Evolutionary conservation across 2,797 vertebrate species (phyloP), one percentile per base, ranked within the genome.

Genomic region (Sylvilagus floridanus): DNA sequence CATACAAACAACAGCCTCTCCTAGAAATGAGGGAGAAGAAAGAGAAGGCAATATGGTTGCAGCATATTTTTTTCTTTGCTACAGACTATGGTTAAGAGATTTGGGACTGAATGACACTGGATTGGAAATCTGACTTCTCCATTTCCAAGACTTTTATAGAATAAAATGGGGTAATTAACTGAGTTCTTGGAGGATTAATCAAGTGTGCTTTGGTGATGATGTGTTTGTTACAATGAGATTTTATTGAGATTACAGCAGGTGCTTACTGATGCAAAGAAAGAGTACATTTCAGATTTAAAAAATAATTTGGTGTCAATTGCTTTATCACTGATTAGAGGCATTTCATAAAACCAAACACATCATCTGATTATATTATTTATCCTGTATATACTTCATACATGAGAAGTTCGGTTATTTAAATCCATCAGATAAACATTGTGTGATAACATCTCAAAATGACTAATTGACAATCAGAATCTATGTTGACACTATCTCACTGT

Each of bases 331-430:
- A 37, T 30, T 65, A 75, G 84, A 96, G 90, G 96, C 24, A 50
- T 0, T 13, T 37, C 50, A 72, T 30, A 54, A 0, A 16, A 65
- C 4, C 69, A 95, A 83, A 65, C 47, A 8, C 1, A 95, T 19
- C 54, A 52, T 66, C 72, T 54, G 95, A 75, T 91, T 79, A 30
- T 79, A 57, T 91, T 82, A n/a, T 93, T 95, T 89, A 72, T 60
- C 78, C 88, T 5, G 10, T 83, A 65, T 3, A 32, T 7, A 84
- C 66, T 79, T 1, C 1, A 2, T 77, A 22, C 3, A 71, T 5
- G 19, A 37, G 63, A 66, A 10, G 1, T 93, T 91, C 14, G 52
- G 12, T 77, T 7, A 87, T 95, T 96, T 95, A 52, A 89, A 68
- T 42, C 35, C 79, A 30, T 65, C 37, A 16, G 14, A 78, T 52